These are phyloP conservation scores for Clavelina lepadiformis DNA, from an alignment of 23 tunicate species.

Conservation along the genomic window DNA sequence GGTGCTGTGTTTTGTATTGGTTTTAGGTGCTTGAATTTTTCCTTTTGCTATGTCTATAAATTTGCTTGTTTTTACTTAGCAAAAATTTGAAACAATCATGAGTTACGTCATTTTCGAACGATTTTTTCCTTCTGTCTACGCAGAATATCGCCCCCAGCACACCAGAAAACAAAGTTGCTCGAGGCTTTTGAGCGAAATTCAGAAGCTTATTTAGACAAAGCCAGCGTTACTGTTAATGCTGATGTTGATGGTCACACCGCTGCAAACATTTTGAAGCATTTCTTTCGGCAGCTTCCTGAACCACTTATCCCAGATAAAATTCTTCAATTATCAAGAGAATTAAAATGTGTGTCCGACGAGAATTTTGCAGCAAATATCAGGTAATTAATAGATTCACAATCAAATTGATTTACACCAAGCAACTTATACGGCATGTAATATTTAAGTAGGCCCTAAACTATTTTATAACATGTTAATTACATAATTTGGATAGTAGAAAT, in stretches of 20 bases:
- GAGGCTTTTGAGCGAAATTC: slow-evolving; percentile 52
- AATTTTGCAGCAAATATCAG: slow-evolving; percentile 62
- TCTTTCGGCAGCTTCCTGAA: slow-evolving; percentile 57
- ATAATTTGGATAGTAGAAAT: no score
- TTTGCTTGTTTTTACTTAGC: slow-evolving; percentile 1
- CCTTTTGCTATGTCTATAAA: no score
- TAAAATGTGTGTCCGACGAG: slow-evolving; percentile 68
- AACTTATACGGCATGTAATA: no score
- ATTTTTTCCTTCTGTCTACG: not conserved
- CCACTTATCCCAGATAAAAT: slow-evolving; percentile 55
- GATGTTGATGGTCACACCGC: slow-evolving; percentile 70
- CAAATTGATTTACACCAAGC: no score
- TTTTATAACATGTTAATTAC: no score
- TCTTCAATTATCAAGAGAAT: slow-evolving; percentile 33
- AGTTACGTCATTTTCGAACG: not conserved
- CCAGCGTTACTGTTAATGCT: slow-evolving; percentile 11
- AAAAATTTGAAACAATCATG: not conserved
- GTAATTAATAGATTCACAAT: slow-evolving; percentile 20
- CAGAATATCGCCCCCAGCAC: slow-evolving; percentile 57
- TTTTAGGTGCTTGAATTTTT: no score
- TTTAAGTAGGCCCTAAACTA: no score
- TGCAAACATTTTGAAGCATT: slow-evolving; percentile 75
- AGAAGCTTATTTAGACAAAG: not conserved
- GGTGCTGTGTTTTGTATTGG: no score
- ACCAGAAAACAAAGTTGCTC: slow-evolving; percentile 28